Percentiles rank a stretch among this genome's conserved stretches.
phyloP scores from a whole-genome alignment of 2,888 invertebrate genomes.

The Tipula vernalis region DNA sequence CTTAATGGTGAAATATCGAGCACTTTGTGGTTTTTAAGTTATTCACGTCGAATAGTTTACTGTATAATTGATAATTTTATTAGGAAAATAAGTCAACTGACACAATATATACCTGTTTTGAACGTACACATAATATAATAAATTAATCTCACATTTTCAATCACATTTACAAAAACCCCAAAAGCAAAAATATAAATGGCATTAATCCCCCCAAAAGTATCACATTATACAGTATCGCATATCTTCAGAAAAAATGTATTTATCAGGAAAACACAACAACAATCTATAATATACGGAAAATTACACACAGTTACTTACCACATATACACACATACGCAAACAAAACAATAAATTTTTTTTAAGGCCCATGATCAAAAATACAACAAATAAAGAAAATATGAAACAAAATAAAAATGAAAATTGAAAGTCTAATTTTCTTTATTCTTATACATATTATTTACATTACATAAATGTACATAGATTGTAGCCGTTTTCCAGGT shows the following conservation, averaged over 20 bases:
- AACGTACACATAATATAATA: too few relatives aligned
- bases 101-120: too few relatives aligned
- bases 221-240: not conserved
- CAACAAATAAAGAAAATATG: not conserved
- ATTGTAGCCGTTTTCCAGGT: not conserved
- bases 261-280: not conserved
- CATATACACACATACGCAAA: not conserved
- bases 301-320: not conserved
- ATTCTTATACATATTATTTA: not conserved
- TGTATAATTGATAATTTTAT: too few relatives aligned
- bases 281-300: not conserved
- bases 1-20: too few relatives aligned
- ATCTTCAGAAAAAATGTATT: not conserved
- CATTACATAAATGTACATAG: too few relatives aligned
- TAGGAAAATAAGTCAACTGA: too few relatives aligned
- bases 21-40: too few relatives aligned
- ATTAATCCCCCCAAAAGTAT: too few relatives aligned
- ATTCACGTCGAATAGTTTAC: too few relatives aligned
- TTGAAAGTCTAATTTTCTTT: not conserved
- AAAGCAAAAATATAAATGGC: too few relatives aligned
- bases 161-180: too few relatives aligned
- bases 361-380: not conserved
- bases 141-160: too few relatives aligned
- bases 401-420: not conserved
- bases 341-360: not conserved